Conservation (phyloP, 2,113 vertebrate genomes). For the Rattus norvegicus region GRCr8 NC_086021.1:123633001-123633500, state of each 20-base stretch:
- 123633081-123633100: neutral
- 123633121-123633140: neutral
- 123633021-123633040: neutral
- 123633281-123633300: slow-evolving; percentile 59
- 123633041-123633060: neutral
- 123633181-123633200: slow-evolving; percentile 42
- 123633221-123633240: slow-evolving; percentile 51
- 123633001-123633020: neutral
- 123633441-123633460: neutral
- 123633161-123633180: slow-evolving; percentile 9
- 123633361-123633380: slow-evolving; percentile 74
- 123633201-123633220: slow-evolving; percentile 45
- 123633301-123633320: neutral
- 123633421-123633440: slow-evolving; percentile 40
- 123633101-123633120: neutral
- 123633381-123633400: slow-evolving; percentile 79
- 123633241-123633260: slow-evolving; percentile 55
- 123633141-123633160: slow-evolving; percentile 52
- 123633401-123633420: slow-evolving; percentile 73
- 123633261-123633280: slow-evolving; percentile 73
- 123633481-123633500: neutral
- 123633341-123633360: slow-evolving; percentile 80
- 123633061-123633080: neutral
- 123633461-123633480: neutral
- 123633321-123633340: slow-evolving; percentile 71